A percentile compares a stretch with the other conserved stretches of the same genome.
These are phyloP conservation scores for Chamaea fasciata DNA, from an alignment of 2,113 vertebrate genomes.

Conservation along the genomic window DNA sequence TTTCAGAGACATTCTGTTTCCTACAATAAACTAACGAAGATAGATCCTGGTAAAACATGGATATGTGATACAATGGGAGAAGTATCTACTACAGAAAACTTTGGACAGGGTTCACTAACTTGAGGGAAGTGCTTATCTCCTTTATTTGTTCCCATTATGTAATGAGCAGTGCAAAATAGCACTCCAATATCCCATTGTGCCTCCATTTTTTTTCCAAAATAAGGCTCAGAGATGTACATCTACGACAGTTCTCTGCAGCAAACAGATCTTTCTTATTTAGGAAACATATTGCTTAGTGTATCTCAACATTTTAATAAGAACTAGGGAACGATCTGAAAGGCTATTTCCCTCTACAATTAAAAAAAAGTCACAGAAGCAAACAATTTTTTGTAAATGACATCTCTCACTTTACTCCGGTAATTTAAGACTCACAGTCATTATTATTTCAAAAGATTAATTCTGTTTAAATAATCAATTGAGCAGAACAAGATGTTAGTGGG, in stretches of 20 bases:
- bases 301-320: background rate
- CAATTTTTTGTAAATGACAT: background rate
- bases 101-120: background rate
- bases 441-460: constrained; percentile 18
- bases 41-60: background rate
- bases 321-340: background rate
- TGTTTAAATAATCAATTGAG: constrained; percentile 32
- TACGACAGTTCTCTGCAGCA: background rate
- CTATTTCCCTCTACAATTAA: background rate
- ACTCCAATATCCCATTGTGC: background rate
- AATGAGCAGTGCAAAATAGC: background rate
- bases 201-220: background rate
- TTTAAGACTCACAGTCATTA: background rate
- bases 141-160: constrained; percentile 7
- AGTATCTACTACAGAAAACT: background rate
- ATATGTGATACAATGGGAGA: background rate
- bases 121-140: background rate
- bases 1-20: background rate
- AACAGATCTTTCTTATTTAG: background rate
- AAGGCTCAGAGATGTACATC: background rate
- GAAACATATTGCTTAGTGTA: background rate
- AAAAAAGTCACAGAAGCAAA: background rate
- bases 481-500: background rate
- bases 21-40: background rate
- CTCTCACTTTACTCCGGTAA: background rate